Conservation (phyloP, 2,113 vertebrate species). For the Tychaedon coryphoeus region DNA sequence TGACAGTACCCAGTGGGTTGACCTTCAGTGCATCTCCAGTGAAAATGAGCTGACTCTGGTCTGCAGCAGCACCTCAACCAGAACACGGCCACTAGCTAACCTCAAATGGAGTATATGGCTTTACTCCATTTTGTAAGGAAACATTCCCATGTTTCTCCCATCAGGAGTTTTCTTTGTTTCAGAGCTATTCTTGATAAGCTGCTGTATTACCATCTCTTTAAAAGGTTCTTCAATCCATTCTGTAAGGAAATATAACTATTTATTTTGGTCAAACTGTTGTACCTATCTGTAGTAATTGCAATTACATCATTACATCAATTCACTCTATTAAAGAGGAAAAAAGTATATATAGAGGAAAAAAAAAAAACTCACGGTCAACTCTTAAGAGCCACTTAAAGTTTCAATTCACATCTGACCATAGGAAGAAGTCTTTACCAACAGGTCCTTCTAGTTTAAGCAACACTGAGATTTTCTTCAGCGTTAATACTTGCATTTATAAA, state of each 20-base stretch:
- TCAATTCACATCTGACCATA: neutral
- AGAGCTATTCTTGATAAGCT: neutral
- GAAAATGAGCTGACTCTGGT: neutral
- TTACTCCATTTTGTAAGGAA: neutral
- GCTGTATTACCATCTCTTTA: neutral
- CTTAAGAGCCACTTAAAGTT: neutral
- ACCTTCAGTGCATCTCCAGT: neutral
- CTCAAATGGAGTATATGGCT: neutral
- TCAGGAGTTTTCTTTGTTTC: neutral
- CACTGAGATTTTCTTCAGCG: neutral
- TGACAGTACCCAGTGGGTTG: neutral
- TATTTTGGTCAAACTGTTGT: neutral
- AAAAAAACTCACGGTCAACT: neutral
- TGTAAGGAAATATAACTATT: neutral
- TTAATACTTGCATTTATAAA: neutral
- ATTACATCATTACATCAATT: neutral
- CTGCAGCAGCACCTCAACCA: neutral
- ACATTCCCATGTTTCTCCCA: too few relatives aligned
- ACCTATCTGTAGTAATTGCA: neutral
- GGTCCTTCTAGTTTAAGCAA: neutral
- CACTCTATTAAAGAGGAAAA: neutral
- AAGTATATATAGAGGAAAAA: rapidly evolving
- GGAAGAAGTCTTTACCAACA: neutral
- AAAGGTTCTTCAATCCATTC: neutral
- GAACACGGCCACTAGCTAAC: neutral